Evolutionary conservation across 2,113 vertebrate genomes (phyloP).

Genomic region (Girardinichthys multiradiatus): DNA sequence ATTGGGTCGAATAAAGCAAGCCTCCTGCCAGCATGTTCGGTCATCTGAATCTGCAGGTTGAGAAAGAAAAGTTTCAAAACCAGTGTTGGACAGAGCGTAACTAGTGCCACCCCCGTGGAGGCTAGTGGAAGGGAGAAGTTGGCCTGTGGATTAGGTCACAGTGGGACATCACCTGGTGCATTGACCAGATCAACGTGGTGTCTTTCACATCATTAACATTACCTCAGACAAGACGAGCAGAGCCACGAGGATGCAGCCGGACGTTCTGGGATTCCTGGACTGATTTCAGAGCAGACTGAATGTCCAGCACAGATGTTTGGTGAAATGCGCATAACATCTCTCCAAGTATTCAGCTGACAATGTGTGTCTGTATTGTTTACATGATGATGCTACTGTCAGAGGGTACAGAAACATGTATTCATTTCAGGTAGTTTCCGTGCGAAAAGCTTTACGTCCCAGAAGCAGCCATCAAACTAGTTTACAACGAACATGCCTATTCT

Average conservation of each 20-base stretch:
- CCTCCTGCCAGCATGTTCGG: conserved; percentile 47
- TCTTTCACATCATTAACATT: conserved; percentile 39
- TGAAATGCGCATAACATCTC: conserved; percentile 17
- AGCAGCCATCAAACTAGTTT: conserved; percentile 74
- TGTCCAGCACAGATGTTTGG: conserved; percentile 2
- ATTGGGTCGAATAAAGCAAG: conserved; percentile 37
- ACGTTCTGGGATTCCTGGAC: conserved; percentile 42
- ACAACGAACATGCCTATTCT: conserved; percentile 65
- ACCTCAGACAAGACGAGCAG: conserved; percentile 57
- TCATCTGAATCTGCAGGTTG: conserved; percentile 37
- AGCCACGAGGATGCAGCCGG: conserved; percentile 26
- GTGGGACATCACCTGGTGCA: conserved; percentile 28
- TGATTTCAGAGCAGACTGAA: conserved; percentile 28
- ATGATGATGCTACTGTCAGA: conserved; percentile 76
- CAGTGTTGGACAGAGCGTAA: conserved; percentile 24
- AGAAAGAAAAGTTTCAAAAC: conserved; percentile 24
- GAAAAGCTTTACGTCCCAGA: conserved; percentile 50
- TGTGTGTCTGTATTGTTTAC: conserved; percentile 82
- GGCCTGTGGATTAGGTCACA: conserved; percentile 35
- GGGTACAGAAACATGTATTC: conserved; percentile 76
- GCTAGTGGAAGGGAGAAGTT: conserved; percentile 19
- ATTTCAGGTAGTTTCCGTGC: conserved; percentile 72
- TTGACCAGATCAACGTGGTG: conserved; percentile 10
- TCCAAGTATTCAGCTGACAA: conserved; percentile 41
- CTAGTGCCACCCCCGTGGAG: conserved; percentile 13